Evolutionary conservation across 2,888 invertebrate species (phyloP).

Genomic region (Dicyrtomina minuta): DNA sequence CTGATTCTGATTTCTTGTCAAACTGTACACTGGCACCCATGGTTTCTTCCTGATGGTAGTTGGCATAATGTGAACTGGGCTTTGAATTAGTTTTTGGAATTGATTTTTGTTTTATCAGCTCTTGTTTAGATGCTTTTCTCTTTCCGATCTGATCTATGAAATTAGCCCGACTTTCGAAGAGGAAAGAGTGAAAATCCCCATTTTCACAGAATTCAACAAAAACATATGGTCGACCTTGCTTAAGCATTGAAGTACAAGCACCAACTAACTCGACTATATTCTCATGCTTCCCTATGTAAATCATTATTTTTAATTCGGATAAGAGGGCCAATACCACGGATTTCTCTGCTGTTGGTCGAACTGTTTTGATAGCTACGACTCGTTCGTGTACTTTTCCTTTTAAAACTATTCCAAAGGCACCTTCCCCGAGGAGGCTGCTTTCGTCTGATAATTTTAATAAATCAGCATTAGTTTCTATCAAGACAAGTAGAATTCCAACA

Average conservation of each 20-base stretch:
- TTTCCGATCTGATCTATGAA: too few species aligned
- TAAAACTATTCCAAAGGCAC: neutral
- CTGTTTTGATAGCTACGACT: neutral
- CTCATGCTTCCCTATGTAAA: slow-evolving; percentile 7
- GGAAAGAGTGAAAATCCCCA: neutral
- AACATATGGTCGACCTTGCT: slow-evolving; percentile 11
- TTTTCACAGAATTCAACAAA: slow-evolving; percentile 13
- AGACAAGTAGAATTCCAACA: neutral
- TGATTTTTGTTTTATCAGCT: too few species aligned
- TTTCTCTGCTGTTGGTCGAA: neutral
- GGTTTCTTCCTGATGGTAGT: too few species aligned
- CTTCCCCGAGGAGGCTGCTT: neutral
- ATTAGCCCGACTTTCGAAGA: neutral
- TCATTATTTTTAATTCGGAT: slow-evolving; percentile 19
- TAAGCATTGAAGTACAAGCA: neutral
- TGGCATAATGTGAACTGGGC: too few species aligned
- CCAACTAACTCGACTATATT: slow-evolving; percentile 6
- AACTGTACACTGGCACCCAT: too few species aligned
- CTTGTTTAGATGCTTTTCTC: too few species aligned
- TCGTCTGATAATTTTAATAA: neutral
- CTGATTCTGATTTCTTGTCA: too few species aligned
- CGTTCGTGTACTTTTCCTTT: neutral
- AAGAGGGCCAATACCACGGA: neutral
- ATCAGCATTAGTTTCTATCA: too few species aligned
- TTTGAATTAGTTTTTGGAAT: too few species aligned